Conservation (phyloP, 2,888 invertebrate species). For the Pyrgus malvae region DNA sequence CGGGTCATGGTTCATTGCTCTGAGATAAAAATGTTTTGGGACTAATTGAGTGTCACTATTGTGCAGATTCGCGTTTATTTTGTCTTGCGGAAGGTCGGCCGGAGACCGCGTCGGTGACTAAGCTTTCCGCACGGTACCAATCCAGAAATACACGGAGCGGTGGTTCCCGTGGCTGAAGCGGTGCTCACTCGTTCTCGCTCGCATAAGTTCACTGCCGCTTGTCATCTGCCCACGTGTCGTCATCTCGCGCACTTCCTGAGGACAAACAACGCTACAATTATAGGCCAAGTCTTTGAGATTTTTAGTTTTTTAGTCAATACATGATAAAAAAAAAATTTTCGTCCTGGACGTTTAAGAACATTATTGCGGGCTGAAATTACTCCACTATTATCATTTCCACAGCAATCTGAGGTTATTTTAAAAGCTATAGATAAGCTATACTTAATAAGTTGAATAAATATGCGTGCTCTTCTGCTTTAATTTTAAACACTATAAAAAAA, state of each 20-base stretch:
- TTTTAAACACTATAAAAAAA: too few relatives aligned
- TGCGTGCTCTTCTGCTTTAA: too few relatives aligned
- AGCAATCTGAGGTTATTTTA: too few relatives aligned
- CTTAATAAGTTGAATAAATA: too few relatives aligned
- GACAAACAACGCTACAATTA: background rate
- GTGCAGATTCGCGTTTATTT: conserved; percentile 18
- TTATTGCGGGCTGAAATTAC: too few relatives aligned
- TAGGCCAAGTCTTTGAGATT: background rate
- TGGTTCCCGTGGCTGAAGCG: conserved; percentile 47
- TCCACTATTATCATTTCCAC: too few relatives aligned
- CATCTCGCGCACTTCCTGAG: conserved; percentile 12
- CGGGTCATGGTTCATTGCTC: too few relatives aligned
- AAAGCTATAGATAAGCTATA: too few relatives aligned
- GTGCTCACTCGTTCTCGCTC: conserved; percentile 21
- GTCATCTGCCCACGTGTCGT: conserved; percentile 26
- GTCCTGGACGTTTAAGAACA: too few relatives aligned
- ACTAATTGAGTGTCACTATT: conserved; percentile 24
- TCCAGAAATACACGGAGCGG: conserved; percentile 70
- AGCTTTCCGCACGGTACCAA: conserved; percentile 80
- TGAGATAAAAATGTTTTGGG: conserved; percentile 16
- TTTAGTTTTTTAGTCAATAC: too few relatives aligned
- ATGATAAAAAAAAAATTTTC: too few relatives aligned
- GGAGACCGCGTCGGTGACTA: conserved; percentile 63
- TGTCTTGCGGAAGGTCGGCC: conserved; percentile 61
- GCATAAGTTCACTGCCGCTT: conserved; percentile 33